Evolutionary conservation across 2,113 vertebrate genomes (phyloP).

Genomic region (Furnarius figulus): DNA sequence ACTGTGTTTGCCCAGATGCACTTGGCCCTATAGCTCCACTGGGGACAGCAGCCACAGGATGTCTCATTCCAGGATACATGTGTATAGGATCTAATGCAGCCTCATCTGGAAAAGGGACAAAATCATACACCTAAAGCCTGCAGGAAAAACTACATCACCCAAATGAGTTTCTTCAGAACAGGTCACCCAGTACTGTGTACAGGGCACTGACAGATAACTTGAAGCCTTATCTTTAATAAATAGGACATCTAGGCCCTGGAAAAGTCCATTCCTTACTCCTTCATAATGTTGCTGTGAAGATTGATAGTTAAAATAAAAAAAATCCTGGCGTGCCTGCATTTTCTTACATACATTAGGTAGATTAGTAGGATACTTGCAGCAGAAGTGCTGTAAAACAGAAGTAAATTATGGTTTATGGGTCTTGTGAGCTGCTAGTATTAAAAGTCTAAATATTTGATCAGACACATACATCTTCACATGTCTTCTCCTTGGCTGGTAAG

Average conservation of each 20-base stretch:
- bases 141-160: not conserved
- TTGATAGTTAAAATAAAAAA: not conserved
- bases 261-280: not conserved
- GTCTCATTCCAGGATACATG: not conserved
- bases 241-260: not conserved
- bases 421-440: slow-evolving; percentile 8
- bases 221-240: not conserved
- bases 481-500: not conserved
- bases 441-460: slow-evolving; percentile 59
- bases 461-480: not conserved
- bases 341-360: slow-evolving; percentile 19
- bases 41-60: not conserved
- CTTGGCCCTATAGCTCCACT: not conserved
- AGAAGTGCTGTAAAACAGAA: slow-evolving; percentile 38
- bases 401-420: slow-evolving; percentile 21
- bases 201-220: not conserved
- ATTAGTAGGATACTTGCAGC: slow-evolving; percentile 42
- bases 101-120: not conserved
- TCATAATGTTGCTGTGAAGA: not conserved
- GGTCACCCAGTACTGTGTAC: not conserved
- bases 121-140: not conserved
- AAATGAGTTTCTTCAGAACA: not conserved
- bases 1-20: not conserved
- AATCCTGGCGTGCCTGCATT: not conserved
- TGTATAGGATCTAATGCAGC: not conserved